Evolutionary conservation across 1,140 invertebrate genomes (phyloP).

Genomic region (Philopotamus ludificatus): DNA sequence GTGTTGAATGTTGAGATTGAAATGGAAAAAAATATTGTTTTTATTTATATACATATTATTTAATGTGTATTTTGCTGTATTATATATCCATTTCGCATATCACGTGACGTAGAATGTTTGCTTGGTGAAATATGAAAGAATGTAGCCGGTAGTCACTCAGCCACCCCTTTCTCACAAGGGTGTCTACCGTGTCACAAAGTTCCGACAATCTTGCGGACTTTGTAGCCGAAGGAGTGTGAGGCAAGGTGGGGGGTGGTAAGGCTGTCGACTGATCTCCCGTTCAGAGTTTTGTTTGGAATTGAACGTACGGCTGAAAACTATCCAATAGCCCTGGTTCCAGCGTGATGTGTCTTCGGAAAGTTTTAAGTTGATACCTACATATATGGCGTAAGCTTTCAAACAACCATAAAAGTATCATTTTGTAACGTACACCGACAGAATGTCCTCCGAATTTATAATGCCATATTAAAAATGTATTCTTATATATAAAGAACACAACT

Average conservation of each 20-base stretch:
- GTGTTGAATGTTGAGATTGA: too few relatives aligned
- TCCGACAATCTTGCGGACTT: constrained; percentile 20
- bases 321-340: background rate
- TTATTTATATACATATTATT: too few relatives aligned
- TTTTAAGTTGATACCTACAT: background rate
- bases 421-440: background rate
- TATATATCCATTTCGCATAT: background rate
- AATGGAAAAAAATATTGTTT: too few relatives aligned
- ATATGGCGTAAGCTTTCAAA: constrained; percentile 6
- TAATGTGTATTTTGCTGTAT: too few relatives aligned
- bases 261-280: background rate
- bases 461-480: too few relatives aligned
- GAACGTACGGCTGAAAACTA: background rate
- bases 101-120: background rate
- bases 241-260: background rate
- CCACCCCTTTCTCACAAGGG: constrained; percentile 9
- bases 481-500: too few relatives aligned
- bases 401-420: background rate
- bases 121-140: background rate
- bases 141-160: constrained; percentile 1
- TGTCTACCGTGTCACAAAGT: constrained; percentile 6
- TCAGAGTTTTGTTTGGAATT: background rate
- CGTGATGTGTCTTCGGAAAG: background rate
- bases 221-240: background rate
- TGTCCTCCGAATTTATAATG: background rate